A percentile compares a stretch with the other conserved stretches of the same genome.
These are phyloP conservation scores for Passerina amoena DNA, from an alignment of 2,113 vertebrate genomes.

Conservation along the genomic window DNA sequence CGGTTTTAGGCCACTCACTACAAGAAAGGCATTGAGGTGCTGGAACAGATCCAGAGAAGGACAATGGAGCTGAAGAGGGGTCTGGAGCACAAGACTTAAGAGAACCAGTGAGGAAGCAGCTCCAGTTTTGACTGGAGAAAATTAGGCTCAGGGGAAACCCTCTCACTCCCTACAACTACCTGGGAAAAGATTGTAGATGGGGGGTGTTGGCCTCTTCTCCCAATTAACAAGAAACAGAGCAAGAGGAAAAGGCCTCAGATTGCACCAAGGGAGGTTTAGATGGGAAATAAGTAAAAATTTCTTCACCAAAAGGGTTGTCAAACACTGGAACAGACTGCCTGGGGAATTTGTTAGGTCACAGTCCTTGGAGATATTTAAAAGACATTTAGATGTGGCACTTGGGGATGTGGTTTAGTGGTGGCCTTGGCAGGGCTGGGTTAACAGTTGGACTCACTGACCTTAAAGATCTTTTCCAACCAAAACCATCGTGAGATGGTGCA, in stretches of 20 bases:
- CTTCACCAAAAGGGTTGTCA: background rate
- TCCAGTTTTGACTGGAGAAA: background rate
- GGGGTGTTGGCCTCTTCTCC: background rate
- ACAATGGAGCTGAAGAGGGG: background rate
- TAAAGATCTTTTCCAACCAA: background rate
- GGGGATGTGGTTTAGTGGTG: background rate
- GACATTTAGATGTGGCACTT: background rate
- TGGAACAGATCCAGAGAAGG: background rate
- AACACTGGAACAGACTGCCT: background rate
- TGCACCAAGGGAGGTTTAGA: background rate
- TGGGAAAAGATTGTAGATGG: background rate
- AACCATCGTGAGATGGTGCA: background rate
- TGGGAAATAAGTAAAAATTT: background rate
- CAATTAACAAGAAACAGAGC: background rate
- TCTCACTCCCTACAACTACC: background rate
- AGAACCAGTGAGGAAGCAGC: background rate
- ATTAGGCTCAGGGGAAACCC: accelerated
- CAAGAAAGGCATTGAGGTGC: background rate
- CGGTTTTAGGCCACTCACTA: background rate
- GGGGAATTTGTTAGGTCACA: accelerated
- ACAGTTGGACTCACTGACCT: background rate
- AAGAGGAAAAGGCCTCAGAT: background rate
- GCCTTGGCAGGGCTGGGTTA: background rate
- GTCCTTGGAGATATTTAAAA: background rate
- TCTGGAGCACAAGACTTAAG: background rate